phyloP scores from a whole-genome alignment of 35 echinoderm and acorn worm genomes.

The Nesometra sesokonis region DNA sequence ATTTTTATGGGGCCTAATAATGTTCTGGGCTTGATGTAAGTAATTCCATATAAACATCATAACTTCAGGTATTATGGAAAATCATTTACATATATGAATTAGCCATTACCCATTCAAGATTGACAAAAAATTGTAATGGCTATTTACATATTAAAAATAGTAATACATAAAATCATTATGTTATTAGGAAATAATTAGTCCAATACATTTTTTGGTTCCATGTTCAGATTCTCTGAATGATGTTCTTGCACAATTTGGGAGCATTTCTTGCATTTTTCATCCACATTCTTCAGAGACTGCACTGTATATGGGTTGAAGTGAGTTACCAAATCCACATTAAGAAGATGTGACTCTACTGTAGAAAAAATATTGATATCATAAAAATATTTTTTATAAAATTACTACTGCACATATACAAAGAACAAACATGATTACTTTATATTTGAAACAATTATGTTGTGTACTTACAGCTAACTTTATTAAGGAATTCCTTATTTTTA shows the following conservation, averaged over 20 bases:
- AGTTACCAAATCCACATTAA: conserved; percentile 61
- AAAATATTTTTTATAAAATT: too few relatives aligned
- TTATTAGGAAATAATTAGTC: not conserved
- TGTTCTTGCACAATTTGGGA: not conserved
- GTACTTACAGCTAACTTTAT: not conserved
- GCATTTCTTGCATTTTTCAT: conserved; percentile 26
- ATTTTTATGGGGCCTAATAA: too few relatives aligned
- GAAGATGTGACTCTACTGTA: conserved; percentile 56
- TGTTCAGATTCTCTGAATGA: not conserved
- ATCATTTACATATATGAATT: too few relatives aligned
- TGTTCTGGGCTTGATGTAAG: too few relatives aligned
- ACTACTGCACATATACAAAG: not conserved
- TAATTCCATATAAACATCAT: too few relatives aligned
- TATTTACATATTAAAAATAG: not conserved
- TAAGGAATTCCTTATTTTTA: not conserved
- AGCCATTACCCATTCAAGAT: too few relatives aligned
- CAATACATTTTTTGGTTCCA: not conserved
- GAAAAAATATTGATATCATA: not conserved
- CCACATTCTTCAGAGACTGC: conserved; percentile 2
- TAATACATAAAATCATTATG: not conserved
- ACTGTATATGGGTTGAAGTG: conserved; percentile 47
- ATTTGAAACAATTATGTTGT: too few relatives aligned
- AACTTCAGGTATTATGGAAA: too few relatives aligned
- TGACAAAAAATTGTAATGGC: not conserved
- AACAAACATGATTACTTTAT: too few relatives aligned